phyloP scores from a whole-genome alignment of 2,888 invertebrate species.

The Himalopsyche japonica region DNA sequence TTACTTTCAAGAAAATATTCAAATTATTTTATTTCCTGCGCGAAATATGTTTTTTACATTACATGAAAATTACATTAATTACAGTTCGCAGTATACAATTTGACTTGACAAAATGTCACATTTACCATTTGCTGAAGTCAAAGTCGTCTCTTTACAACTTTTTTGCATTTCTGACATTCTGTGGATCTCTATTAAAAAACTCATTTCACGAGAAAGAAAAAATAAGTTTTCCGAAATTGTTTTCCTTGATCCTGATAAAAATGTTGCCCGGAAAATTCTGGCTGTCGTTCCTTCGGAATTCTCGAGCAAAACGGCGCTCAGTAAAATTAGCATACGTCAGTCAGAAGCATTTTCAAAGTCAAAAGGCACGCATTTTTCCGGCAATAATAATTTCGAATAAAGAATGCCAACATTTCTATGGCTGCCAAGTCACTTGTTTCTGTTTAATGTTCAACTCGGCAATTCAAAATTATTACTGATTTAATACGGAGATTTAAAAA shows the following conservation, averaged over 20 bases:
- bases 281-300: not conserved
- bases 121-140: not conserved
- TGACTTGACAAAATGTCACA: not conserved
- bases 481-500: not conserved
- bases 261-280: not conserved
- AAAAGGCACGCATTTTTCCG: not conserved
- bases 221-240: not conserved
- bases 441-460: not conserved
- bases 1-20: too few relatives aligned
- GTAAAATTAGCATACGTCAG: not conserved
- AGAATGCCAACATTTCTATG: not conserved
- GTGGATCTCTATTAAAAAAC: not conserved
- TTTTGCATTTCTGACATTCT: not conserved
- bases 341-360: not conserved
- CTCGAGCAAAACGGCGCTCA: not conserved
- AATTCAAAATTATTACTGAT: not conserved
- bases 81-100: too few relatives aligned
- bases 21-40: too few relatives aligned
- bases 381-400: not conserved
- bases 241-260: not conserved
- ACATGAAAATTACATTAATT: too few relatives aligned
- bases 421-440: not conserved
- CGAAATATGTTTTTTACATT: too few relatives aligned
- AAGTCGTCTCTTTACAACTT: not conserved
- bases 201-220: not conserved